Conservation (phyloP, 2,888 invertebrate genomes). For the Petrolisthes cinctipes region DNA sequence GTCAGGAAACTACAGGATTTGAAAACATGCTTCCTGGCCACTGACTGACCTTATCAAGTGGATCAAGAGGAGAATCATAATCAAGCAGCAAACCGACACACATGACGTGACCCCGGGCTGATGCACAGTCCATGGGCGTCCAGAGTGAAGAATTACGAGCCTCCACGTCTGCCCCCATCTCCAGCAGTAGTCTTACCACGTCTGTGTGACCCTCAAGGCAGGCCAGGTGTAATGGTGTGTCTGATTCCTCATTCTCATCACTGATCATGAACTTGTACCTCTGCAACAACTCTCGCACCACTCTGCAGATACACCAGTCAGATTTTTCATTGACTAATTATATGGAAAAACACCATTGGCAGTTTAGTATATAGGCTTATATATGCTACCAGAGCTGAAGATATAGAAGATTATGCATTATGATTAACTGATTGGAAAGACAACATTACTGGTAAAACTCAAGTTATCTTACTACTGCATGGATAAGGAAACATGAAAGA, state of each 20-base stretch:
- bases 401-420: not conserved
- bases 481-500: too few species aligned
- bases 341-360: too few species aligned
- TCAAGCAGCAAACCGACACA: constrained; percentile 66
- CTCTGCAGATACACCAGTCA: constrained; percentile 34
- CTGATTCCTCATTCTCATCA: constrained; percentile 65
- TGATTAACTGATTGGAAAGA: too few species aligned
- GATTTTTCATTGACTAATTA: too few species aligned
- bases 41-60: constrained; percentile 62
- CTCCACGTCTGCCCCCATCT: constrained; percentile 69
- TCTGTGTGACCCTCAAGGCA: constrained; percentile 59
- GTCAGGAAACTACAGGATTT: too few species aligned
- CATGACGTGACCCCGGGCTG: constrained; percentile 70
- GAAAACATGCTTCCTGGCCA: too few species aligned
- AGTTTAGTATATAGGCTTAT: not conserved
- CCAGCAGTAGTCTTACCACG: constrained; percentile 68
- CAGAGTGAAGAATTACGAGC: constrained; percentile 70
- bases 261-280: constrained; percentile 57
- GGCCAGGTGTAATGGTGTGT: constrained; percentile 65
- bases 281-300: constrained; percentile 59
- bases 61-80: constrained; percentile 65
- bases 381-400: not conserved
- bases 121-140: constrained; percentile 70
- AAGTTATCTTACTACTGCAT: too few species aligned
- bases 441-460: too few species aligned